A percentile compares a stretch with the other conserved stretches of the same genome.
phyloP scores from a whole-genome alignment of 2,888 invertebrate species.

The Yponomeuta cagnagella region DNA sequence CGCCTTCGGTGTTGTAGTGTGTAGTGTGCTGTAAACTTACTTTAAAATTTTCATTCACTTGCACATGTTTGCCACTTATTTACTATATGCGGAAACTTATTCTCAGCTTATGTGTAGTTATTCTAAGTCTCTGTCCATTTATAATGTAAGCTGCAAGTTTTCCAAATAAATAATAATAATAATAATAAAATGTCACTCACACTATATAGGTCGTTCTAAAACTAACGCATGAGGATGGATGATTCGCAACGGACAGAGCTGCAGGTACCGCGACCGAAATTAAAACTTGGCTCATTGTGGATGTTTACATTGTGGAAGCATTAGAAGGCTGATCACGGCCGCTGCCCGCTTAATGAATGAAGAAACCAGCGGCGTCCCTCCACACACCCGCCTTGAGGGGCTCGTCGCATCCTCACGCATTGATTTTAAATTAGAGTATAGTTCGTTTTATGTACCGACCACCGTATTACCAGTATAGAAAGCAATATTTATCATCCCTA shows the following conservation, averaged over 20 bases:
- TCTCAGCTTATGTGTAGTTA: too few species aligned
- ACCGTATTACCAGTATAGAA: background rate
- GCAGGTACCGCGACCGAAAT: constrained; percentile 61
- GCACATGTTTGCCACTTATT: too few species aligned
- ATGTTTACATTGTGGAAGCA: constrained; percentile 52
- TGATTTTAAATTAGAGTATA: constrained; percentile 39
- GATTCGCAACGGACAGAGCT: constrained; percentile 57
- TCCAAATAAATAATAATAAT: too few species aligned
- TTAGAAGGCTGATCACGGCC: constrained; percentile 63
- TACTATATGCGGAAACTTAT: too few species aligned
- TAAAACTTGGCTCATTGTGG: constrained; percentile 64
- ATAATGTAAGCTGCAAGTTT: too few species aligned
- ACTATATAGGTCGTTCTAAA: constrained; percentile 43
- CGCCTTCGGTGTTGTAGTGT: too few species aligned
- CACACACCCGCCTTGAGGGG: constrained; percentile 34
- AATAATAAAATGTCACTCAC: constrained; percentile 49
- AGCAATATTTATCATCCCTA: background rate
- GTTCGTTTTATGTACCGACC: background rate
- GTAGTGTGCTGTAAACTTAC: too few species aligned
- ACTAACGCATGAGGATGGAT: constrained; percentile 43
- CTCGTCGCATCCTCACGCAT: constrained; percentile 42
- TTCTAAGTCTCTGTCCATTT: too few species aligned
- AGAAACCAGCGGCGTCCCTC: constrained; percentile 59
- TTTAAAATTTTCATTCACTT: too few species aligned
- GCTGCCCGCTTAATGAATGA: constrained; percentile 66